Conservation (phyloP, 2,888 invertebrate genomes). For the Melolontha melolontha region DNA sequence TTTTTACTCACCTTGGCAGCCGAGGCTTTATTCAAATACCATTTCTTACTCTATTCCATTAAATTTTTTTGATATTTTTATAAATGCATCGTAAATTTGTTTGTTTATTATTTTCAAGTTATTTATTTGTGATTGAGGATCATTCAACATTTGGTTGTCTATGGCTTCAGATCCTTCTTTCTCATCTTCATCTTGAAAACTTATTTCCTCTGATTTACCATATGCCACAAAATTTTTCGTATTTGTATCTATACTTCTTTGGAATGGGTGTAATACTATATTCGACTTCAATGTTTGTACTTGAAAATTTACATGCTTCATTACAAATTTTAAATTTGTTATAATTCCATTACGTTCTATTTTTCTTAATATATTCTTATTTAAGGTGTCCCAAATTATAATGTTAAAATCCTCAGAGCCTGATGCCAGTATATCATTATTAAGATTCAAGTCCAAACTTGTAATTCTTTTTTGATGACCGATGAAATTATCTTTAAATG, state of each 20-base stretch:
- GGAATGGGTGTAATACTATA: slow-evolving; percentile 72
- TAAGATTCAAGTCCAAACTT: slow-evolving; percentile 78
- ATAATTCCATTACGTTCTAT: slow-evolving; percentile 81
- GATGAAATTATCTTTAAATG: slow-evolving; percentile 67
- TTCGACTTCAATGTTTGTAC: slow-evolving; percentile 71
- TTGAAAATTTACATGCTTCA: slow-evolving; percentile 72
- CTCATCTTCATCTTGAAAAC: slow-evolving; percentile 53
- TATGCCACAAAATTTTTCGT: slow-evolving; percentile 67
- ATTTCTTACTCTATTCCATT: background rate
- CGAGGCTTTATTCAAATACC: too few species aligned
- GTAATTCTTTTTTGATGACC: slow-evolving; percentile 80
- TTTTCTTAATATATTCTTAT: slow-evolving; percentile 78
- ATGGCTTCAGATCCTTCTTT: slow-evolving; percentile 23
- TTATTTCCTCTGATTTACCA: slow-evolving; percentile 64
- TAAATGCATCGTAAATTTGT: slow-evolving; percentile 68
- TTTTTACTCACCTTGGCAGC: too few species aligned
- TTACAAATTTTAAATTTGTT: slow-evolving; percentile 77
- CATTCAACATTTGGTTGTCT: slow-evolving; percentile 56
- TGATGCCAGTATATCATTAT: slow-evolving; percentile 79
- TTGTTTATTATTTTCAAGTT: slow-evolving; percentile 71
- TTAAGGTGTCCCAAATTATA: slow-evolving; percentile 84
- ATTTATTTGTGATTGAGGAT: slow-evolving; percentile 64
- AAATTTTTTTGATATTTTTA: slow-evolving; percentile 21
- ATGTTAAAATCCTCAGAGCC: slow-evolving; percentile 82
- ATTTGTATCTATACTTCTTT: slow-evolving; percentile 72